phyloP scores from a whole-genome alignment of 2,797 vertebrate genomes.

The Manis javanica region DNA sequence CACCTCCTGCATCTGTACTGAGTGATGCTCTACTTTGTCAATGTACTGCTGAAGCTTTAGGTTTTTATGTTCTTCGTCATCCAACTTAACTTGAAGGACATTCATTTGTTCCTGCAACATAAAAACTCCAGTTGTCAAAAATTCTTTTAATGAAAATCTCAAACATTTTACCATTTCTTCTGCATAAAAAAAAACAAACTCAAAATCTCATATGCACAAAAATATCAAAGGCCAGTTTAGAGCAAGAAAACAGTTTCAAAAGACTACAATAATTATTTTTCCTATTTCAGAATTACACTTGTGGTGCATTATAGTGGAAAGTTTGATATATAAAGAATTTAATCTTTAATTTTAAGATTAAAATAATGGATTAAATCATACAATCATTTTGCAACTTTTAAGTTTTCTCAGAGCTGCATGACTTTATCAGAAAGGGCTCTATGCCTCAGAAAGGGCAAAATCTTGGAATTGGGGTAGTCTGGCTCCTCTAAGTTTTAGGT shows the following conservation, averaged over 20 bases:
- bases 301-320: background rate
- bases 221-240: background rate
- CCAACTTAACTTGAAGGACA: conserved; percentile 90
- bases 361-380: background rate
- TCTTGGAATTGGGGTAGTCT: background rate
- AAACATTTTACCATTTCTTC: background rate
- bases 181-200: background rate
- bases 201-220: background rate
- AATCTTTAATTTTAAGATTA: background rate
- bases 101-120: conserved; percentile 91
- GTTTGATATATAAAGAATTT: conserved; percentile 7
- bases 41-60: conserved; percentile 92
- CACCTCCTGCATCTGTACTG: conserved; percentile 89
- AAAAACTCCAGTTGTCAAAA: background rate
- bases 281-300: background rate
- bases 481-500: background rate
- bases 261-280: background rate
- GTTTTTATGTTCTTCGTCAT: conserved; percentile 93
- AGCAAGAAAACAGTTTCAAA: background rate
- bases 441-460: background rate
- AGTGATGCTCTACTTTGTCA: conserved; percentile 93
- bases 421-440: background rate
- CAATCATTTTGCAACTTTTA: background rate
- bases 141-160: background rate
- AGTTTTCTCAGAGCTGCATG: background rate